A percentile compares a stretch with the other conserved stretches of the same genome.
Evolutionary conservation across 92 coral and sea anemone genomes (phyloP).

Genomic region (Phenganax marumi): DNA sequence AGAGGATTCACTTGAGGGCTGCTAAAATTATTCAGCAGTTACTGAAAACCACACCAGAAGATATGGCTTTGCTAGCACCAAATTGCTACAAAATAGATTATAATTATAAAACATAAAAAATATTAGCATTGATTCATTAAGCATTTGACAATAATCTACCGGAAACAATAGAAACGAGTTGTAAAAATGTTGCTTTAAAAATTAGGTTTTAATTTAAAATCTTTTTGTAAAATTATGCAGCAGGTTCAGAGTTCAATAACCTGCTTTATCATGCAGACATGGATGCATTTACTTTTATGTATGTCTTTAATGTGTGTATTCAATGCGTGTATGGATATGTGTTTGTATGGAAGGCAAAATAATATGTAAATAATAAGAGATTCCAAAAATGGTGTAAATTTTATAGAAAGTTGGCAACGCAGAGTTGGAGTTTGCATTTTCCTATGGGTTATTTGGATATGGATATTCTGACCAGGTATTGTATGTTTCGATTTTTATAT

Average conservation of each 20-base stretch:
- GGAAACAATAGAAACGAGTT: neutral
- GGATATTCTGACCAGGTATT: conserved; percentile 95
- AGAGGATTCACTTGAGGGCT: neutral
- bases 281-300: no score
- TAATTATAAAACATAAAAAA: neutral
- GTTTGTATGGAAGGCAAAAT: neutral
- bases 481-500: neutral
- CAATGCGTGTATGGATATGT: neutral
- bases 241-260: no score
- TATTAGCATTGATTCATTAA: neutral
- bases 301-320: no score
- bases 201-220: no score
- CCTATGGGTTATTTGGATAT: conserved; percentile 94
- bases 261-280: no score
- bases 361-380: neutral
- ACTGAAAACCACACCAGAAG: neutral
- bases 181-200: neutral
- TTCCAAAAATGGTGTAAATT: neutral
- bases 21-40: neutral
- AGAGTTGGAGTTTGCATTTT: conserved; percentile 87
- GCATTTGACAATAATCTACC: neutral
- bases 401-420: conserved; percentile 78
- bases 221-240: no score
- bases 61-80: neutral
- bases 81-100: neutral